A percentile compares a stretch with the other conserved stretches of the same genome.
Conservation (phyloP, 2,888 invertebrate genomes). For the Heteromurus nitidus region DNA sequence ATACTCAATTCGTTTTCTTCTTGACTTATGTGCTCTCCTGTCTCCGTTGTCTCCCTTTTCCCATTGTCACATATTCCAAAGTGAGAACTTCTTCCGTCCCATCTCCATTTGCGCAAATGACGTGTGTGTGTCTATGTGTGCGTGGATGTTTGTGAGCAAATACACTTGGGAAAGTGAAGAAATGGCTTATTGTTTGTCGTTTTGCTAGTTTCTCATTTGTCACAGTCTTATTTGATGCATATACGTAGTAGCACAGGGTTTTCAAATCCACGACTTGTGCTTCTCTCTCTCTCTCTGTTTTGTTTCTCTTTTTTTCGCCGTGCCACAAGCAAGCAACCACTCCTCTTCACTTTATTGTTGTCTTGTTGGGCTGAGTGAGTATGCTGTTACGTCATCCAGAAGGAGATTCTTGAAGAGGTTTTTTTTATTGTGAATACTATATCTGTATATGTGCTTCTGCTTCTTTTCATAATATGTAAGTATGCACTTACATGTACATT, state of each 20-base stretch:
- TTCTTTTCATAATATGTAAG: conserved; percentile 18
- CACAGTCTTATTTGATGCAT: conserved; percentile 32
- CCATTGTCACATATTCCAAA: background rate
- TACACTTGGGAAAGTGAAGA: conserved; percentile 41
- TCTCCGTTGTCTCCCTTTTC: background rate
- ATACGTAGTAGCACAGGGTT: background rate
- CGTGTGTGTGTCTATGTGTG: too few relatives aligned
- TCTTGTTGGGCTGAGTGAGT: conserved; percentile 13
- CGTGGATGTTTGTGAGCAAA: too few relatives aligned
- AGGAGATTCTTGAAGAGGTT: too few relatives aligned
- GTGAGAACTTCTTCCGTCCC: background rate
- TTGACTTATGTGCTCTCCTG: background rate
- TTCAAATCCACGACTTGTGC: conserved; percentile 26
- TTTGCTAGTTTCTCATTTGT: conserved; percentile 54
- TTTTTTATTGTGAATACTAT: too few relatives aligned
- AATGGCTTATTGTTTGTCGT: conserved; percentile 59
- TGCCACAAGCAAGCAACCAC: conserved; percentile 11
- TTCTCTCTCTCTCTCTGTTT: conserved; percentile 9
- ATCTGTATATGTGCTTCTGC: background rate
- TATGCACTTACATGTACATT: background rate
- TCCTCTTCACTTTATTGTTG: background rate
- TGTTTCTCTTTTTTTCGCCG: background rate
- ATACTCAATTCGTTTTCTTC: too few relatives aligned
- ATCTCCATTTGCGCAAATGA: conserved; percentile 29
- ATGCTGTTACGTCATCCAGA: conserved; percentile 29